Evolutionary conservation across 2,888 invertebrate species (phyloP), one percentile per base, ranked within the genome.

Genomic region (Idaea aversata): DNA sequence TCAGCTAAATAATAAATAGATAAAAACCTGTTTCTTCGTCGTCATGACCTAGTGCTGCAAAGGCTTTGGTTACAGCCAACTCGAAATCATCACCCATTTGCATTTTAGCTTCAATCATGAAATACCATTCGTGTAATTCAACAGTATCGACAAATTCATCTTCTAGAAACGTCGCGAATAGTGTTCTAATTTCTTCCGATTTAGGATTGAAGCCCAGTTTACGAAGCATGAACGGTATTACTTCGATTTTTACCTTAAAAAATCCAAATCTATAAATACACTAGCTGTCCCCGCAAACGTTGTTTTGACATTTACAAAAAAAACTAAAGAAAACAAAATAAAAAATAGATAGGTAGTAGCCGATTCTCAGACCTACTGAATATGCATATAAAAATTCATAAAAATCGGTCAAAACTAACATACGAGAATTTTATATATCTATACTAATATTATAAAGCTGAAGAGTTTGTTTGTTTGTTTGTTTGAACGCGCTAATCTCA

Each of bases 51-150:
- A 93, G 73, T 10, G 84, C 84, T n/a, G 82, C 83, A 63, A 92
- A 86, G 0, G 91, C 90, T 74, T 85, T 84, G 0, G 82, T 84
- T 0, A 93, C 82, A 0, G 75, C 88, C 0, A 75, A 35, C 69
- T 93, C 93, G 35, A 89, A 85, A 59, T 91, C 92, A 65, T 93
- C 93, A 0, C 90, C 91, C 88, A 85, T 86, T 15, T 67, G 76
- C 77, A 90, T 86, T 75, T 93, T 93, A 5, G 87, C 88, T 77
- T 93, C 93, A n/a, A 93, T 84, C 90, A 93, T 93, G 61, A 85
- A 83, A 13, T 86, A 74, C 80, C 83, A 92, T 69, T 92, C 91
- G 66, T 89, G 89, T 16, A 79, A 85, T 66, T 91, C 91, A 0
- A 92, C 88, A 0, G 85, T 88, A 62, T 93, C 93, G 0, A 90